Evolutionary conservation across 2,113 vertebrate genomes (phyloP).

Genomic region (Leiothrix lutea): DNA sequence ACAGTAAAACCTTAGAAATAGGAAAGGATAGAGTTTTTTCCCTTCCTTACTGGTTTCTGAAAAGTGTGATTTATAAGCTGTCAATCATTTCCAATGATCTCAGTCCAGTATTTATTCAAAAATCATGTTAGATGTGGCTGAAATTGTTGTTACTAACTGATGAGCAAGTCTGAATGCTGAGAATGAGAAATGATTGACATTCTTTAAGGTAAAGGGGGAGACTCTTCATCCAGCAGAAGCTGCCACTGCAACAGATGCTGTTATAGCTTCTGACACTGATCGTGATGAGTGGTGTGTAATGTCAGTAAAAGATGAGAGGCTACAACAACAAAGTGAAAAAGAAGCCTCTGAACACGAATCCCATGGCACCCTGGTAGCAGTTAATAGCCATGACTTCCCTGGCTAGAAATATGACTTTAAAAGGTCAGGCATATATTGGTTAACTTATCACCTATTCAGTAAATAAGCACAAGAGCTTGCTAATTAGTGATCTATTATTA

Average conservation of each 20-base stretch:
- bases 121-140: conserved; percentile 62
- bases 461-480: neutral
- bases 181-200: conserved; percentile 70
- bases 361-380: conserved; percentile 28
- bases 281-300: conserved; percentile 61
- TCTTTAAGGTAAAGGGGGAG: conserved; percentile 54
- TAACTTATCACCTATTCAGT: neutral
- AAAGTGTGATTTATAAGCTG: conserved; percentile 39
- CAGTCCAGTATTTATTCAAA: conserved; percentile 63
- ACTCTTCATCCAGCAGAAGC: conserved; percentile 55
- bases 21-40: neutral
- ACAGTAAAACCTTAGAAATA: conserved; percentile 19
- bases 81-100: conserved; percentile 62
- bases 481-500: neutral
- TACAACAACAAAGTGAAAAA: conserved; percentile 54
- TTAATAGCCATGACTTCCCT: conserved; percentile 42
- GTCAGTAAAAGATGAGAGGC: conserved; percentile 63
- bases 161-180: conserved; percentile 61
- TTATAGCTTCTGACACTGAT: conserved; percentile 67
- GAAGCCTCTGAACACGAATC: conserved; percentile 50
- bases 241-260: conserved; percentile 63
- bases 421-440: neutral
- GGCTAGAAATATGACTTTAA: conserved; percentile 12
- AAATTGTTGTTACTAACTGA: conserved; percentile 62
- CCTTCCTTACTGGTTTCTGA: conserved; percentile 8